Conservation (phyloP, 2,113 vertebrate genomes). For the Phalacrocorax carbo region DNA sequence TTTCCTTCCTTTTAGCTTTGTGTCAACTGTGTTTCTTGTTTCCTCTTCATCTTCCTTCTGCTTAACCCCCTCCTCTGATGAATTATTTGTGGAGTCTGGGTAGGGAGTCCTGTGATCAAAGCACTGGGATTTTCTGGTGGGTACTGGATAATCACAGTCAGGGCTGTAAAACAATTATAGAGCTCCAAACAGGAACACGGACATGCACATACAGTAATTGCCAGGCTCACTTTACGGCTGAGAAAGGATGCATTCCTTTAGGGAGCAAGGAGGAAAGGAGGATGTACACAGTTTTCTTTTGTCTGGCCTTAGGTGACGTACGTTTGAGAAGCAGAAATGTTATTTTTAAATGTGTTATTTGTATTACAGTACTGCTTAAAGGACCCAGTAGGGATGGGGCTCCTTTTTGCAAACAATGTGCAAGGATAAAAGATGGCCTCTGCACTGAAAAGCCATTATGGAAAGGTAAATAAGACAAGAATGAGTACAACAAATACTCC, state of each 20-base stretch:
- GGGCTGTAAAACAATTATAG: conserved; percentile 64
- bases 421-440: conserved; percentile 34
- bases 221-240: conserved; percentile 41
- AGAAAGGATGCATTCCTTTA: conserved; percentile 59
- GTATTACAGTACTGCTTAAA: not conserved
- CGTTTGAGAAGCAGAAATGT: not conserved
- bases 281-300: conserved; percentile 56
- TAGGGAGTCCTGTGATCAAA: conserved; percentile 63
- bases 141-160: conserved; percentile 58
- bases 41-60: conserved; percentile 47
- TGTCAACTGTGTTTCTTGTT: conserved; percentile 39
- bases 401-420: conserved; percentile 51
- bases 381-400: not conserved
- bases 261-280: not conserved
- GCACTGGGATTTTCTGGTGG: conserved; percentile 56
- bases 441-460: conserved; percentile 53
- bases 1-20: conserved; percentile 52
- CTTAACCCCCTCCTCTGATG: not conserved
- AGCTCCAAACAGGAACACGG: conserved; percentile 62
- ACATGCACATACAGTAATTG: conserved; percentile 60
- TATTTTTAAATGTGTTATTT: conserved; percentile 58
- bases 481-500: conserved; percentile 54
- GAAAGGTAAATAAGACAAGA: conserved; percentile 55
- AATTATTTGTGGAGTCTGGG: conserved; percentile 47
- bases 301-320: conserved; percentile 51